Evolutionary conservation across 2,797 vertebrate species (phyloP), one percentile per base, ranked within the genome.

Genomic region (Pelobates cultripes): DNA sequence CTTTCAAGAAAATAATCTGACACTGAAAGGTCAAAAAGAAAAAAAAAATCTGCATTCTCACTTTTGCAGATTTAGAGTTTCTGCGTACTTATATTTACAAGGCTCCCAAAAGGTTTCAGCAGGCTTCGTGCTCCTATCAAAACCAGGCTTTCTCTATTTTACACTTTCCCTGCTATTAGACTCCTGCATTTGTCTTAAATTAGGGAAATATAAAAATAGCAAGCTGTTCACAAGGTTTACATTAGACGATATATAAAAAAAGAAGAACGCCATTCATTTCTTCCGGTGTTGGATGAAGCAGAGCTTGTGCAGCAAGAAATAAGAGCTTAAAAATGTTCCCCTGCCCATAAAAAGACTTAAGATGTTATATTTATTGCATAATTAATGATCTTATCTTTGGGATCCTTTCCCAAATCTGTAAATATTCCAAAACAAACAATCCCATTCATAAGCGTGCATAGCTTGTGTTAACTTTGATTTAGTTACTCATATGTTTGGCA

Each of bases 171-270:
- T 41, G 85, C 66, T 79, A 87, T 66, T 70, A 15, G 76, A 66
- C 4, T 1, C 0, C 1, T 85, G 72, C 76, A 81, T 79, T 80
- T 84, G 70, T 67, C 63, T 69, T 47, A 44, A 83, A 82, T 77
- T 71, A 83, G 43, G 80, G 70, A 87, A 85, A 17, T 0, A 68
- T 66, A 86, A 82, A 41, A 9, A 51, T 83, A 68, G 73, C 84
- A n/a, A 43, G 66, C 76, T 57, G 9, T 77, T 86, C 85, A 84
- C 80, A 84, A 66, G 41, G 81, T 63, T 57, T 85, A 77, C 73
- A 75, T 68, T 70, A 84, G 60, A 66, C 28, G 28, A 57, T 64
- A 71, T 41, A 67, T 75, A 77, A 84, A 79, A 28, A 75, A 55
- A 71, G 73, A 75, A 71, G 45, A 28, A 71, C 68, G 14, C 41